Base-by-base conservation (phyloP, 2,888 invertebrate species). In the Rotaria macrura region DNA sequence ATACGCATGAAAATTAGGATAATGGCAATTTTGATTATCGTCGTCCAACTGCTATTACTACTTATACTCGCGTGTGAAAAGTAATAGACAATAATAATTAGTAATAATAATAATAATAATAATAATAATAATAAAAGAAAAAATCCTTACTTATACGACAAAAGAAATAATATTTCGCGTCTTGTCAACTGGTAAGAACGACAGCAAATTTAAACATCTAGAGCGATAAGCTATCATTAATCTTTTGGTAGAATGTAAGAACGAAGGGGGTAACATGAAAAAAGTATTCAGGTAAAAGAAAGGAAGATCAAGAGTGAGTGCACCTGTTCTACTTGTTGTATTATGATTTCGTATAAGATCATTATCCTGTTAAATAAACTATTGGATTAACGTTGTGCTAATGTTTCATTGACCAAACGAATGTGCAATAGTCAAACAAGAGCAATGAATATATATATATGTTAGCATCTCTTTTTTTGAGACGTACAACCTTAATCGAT, bases 191-290 rank as follows among this genome's bases (percentile, higher is more conserved):
- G 34, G 34, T 17, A 65, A 65, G 20, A 34, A 34, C 65, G 65
- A 65, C 65, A 65, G 65, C 65, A 65, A 65, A 65, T 34, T 65
- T 65, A 34, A 20, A 29, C 65, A 65, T 65, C 65, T 65, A 65
- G 65, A 65, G 65, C 65, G 65, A 65, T 65, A 65, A 65, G 65
- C 65, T 65, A 65, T 65, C 65, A 65, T 65, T 65, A 65, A 65
- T 65, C 65, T 65, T 47, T 65, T 20, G 65, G 29, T 20, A 65
- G 65, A 65, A 20, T 54, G 10, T 23, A 23, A 25, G 54, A 34
- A 65, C 17, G n/a, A 3, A 34, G 34, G 14, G 29, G 3, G 55
- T 57, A 57, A 14, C 29, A n/a, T 3, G 34, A 65, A 34, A 47
- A 47, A 34, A 34, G 17, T 29, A 65, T 65, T 20, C 65, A 65